A percentile compares a stretch with the other conserved stretches of the same genome.
Evolutionary conservation across 2,113 vertebrate genomes (phyloP).

Genomic region (Xenopus borealis): DNA sequence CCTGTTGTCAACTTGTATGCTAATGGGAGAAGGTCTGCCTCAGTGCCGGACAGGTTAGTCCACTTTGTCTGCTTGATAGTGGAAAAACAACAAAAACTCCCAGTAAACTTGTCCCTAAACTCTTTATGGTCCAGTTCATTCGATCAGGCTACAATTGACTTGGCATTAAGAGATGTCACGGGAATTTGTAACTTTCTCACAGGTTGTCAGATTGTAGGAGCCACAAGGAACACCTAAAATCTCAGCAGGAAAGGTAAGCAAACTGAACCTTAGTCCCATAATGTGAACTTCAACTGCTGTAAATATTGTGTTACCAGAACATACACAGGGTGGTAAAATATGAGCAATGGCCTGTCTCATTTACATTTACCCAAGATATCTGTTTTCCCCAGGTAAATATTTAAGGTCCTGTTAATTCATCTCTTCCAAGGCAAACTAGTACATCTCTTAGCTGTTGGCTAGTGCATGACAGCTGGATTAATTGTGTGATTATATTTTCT

Average conservation of each 20-base stretch:
- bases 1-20: background rate
- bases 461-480: too few relatives aligned
- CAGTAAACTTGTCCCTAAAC: conserved; percentile 25
- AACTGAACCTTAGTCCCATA: conserved; percentile 7
- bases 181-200: conserved; percentile 42
- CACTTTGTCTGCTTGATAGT: conserved; percentile 5
- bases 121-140: conserved; percentile 30
- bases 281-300: background rate
- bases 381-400: background rate
- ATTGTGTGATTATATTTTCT: too few relatives aligned
- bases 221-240: conserved; percentile 10
- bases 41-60: conserved; percentile 30
- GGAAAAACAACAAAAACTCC: conserved; percentile 24
- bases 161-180: conserved; percentile 42
- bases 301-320: conserved; percentile 10
- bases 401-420: background rate
- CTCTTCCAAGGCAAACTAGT: too few relatives aligned
- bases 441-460: too few relatives aligned
- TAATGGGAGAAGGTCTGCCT: background rate
- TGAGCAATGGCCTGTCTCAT: background rate
- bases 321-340: background rate
- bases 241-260: background rate
- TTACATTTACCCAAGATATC: background rate
- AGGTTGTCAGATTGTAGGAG: conserved; percentile 14
- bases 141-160: conserved; percentile 36